These are phyloP conservation scores for Coregonus suidteri DNA, from an alignment of 2,797 vertebrate genomes.

Conservation along the genomic window DNA sequence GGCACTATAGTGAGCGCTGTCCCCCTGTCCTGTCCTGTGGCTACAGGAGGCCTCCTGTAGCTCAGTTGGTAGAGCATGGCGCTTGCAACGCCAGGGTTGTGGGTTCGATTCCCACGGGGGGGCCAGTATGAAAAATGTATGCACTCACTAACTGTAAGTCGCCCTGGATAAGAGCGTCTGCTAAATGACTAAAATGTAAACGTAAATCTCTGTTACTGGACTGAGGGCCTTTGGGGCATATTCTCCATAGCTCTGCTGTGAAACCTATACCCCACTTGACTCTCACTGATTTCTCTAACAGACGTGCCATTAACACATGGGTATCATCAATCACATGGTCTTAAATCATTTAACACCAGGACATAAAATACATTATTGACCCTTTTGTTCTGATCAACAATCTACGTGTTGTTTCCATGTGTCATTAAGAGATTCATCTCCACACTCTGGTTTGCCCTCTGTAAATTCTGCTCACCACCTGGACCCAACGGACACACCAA, in stretches of 20 bases:
- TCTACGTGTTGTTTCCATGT: slow-evolving; percentile 15
- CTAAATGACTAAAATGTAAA: too few relatives aligned
- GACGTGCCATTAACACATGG: slow-evolving; percentile 4
- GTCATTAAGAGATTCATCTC: slow-evolving; percentile 8
- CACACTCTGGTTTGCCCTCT: not conserved
- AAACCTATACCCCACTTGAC: slow-evolving; percentile 5
- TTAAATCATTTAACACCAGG: slow-evolving; percentile 11
- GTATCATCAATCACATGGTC: slow-evolving; percentile 24
- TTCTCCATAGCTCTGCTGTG: slow-evolving; percentile 2
- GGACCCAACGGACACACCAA: not conserved
- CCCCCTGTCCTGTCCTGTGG: not conserved
- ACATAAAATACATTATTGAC: slow-evolving; percentile 20
- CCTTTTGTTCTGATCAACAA: slow-evolving; percentile 1
- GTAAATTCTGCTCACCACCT: slow-evolving; percentile 13
- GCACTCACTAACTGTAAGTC: too few relatives aligned
- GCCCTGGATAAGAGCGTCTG: too few relatives aligned
- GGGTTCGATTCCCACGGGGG: too few relatives aligned
- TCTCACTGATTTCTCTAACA: slow-evolving; percentile 21
- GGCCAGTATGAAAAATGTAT: too few relatives aligned
- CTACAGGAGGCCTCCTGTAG: not conserved
- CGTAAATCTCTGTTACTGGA: slow-evolving; percentile 7
- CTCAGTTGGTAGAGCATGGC: too few relatives aligned
- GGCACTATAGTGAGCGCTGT: slow-evolving; percentile 1
- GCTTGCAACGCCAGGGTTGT: too few relatives aligned
- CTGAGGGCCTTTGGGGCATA: slow-evolving; percentile 10